A percentile compares a stretch with the other conserved stretches of the same genome.
phyloP scores from a whole-genome alignment of 2,113 vertebrate species.

The Peucedramus taeniatus region DNA sequence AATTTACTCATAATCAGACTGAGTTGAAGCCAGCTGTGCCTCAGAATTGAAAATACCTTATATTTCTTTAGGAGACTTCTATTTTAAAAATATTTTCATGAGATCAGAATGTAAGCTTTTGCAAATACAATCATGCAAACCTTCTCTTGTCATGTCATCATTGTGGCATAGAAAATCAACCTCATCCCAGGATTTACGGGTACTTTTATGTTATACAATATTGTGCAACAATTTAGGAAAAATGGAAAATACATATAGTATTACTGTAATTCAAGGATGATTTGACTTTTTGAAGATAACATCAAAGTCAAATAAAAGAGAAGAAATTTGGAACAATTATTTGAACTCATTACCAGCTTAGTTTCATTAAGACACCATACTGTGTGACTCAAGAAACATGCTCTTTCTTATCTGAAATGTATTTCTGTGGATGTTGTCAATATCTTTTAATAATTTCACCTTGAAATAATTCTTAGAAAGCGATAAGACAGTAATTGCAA shows the following conservation, averaged over 20 bases:
- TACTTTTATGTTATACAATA: background rate
- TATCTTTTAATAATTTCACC: background rate
- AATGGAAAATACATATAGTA: background rate
- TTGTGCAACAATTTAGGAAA: background rate
- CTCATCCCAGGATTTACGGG: background rate
- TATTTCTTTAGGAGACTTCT: background rate
- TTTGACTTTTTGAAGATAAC: background rate
- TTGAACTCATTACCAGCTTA: background rate
- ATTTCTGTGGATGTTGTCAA: background rate
- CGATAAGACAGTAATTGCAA: background rate
- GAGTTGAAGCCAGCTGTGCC: background rate
- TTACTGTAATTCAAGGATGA: background rate
- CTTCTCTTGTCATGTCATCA: background rate
- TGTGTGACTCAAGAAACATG: background rate
- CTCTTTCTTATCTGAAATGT: background rate
- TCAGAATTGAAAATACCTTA: background rate
- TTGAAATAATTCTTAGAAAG: background rate
- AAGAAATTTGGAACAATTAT: background rate
- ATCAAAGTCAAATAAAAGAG: background rate
- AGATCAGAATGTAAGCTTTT: background rate
- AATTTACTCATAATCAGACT: slow-evolving; percentile 29
- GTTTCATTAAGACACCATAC: background rate
- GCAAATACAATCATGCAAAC: background rate
- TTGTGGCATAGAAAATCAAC: background rate
- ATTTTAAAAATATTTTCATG: background rate